Percentiles rank a stretch among this genome's conserved stretches.
Conservation (phyloP, 2,113 vertebrate genomes). For the Ploceus nigricollis region DNA sequence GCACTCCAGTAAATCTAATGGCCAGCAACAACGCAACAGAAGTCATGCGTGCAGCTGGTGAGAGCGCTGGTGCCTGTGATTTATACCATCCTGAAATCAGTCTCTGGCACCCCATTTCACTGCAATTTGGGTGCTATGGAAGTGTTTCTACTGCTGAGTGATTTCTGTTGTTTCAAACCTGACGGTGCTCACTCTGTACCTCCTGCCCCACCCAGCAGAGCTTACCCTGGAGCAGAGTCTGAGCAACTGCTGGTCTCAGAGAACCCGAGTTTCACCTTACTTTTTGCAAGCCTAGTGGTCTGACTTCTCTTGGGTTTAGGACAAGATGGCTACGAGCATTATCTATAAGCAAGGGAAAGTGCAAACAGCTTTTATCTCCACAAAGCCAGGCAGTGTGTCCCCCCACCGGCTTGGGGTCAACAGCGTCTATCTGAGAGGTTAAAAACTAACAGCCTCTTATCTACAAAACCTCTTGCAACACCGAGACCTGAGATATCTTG, state of each 20-base stretch:
- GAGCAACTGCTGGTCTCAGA: neutral
- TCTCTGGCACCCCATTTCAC: neutral
- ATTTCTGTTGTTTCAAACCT: neutral
- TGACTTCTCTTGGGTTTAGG: neutral
- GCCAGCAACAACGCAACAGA: neutral
- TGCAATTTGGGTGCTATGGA: neutral
- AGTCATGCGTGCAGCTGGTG: neutral
- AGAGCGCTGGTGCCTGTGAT: neutral
- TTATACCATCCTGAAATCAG: neutral
- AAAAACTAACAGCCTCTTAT: conserved; percentile 19
- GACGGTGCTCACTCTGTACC: neutral
- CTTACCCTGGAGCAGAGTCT: neutral
- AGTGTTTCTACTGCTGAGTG: neutral
- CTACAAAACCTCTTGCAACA: neutral
- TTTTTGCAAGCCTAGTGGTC: neutral
- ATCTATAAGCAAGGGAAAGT: neutral
- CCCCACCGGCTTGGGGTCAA: neutral
- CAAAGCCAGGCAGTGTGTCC: neutral
- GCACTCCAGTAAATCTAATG: neutral
- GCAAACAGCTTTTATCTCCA: conserved; percentile 41
- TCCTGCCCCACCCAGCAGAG: neutral
- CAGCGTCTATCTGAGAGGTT: neutral
- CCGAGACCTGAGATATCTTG: neutral
- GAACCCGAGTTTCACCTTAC: neutral
- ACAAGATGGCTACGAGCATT: neutral